phyloP scores from a whole-genome alignment of 1,140 invertebrate genomes.

The Pseudomyrmex dendroicus region DNA sequence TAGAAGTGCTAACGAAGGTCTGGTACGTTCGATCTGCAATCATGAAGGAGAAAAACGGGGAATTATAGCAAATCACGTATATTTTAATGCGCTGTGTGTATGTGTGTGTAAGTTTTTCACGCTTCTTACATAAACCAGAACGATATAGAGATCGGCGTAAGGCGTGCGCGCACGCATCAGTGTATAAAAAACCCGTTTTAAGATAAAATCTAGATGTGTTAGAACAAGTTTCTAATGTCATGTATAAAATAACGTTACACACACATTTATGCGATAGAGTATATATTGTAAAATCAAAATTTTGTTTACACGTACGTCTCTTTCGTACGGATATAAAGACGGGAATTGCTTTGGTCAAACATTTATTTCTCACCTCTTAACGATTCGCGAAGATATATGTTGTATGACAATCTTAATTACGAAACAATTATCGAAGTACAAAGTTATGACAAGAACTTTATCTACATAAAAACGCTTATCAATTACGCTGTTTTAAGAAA shows the following conservation, averaged over 20 bases:
- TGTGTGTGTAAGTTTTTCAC: conserved; percentile 19
- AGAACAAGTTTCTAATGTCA: conserved; percentile 23
- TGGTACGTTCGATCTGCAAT: conserved; percentile 58
- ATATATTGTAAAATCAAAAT: conserved; percentile 12
- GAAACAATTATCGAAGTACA: conserved; percentile 63
- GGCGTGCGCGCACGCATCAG: too few relatives aligned
- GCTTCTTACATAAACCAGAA: conserved; percentile 26
- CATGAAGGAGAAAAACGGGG: conserved; percentile 50
- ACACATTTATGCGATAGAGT: conserved; percentile 16
- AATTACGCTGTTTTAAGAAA: conserved; percentile 25
- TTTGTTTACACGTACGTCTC: neutral
- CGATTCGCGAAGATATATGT: conserved; percentile 13
- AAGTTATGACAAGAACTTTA: conserved; percentile 44
- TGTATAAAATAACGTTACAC: conserved; percentile 11
- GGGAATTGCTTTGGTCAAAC: neutral
- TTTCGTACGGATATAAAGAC: neutral
- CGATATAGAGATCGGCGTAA: conserved; percentile 13
- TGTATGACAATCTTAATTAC: conserved; percentile 50
- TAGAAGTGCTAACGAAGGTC: conserved; percentile 22
- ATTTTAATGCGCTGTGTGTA: conserved; percentile 13
- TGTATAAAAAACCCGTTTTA: neutral
- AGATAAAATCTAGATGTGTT: conserved; percentile 35
- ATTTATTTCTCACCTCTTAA: neutral
- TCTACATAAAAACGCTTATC: neutral
- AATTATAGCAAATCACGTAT: neutral